Evolutionary conservation across 2,888 invertebrate species (phyloP), one percentile per base, ranked within the genome.

Genomic region (Lapara coniferarum): DNA sequence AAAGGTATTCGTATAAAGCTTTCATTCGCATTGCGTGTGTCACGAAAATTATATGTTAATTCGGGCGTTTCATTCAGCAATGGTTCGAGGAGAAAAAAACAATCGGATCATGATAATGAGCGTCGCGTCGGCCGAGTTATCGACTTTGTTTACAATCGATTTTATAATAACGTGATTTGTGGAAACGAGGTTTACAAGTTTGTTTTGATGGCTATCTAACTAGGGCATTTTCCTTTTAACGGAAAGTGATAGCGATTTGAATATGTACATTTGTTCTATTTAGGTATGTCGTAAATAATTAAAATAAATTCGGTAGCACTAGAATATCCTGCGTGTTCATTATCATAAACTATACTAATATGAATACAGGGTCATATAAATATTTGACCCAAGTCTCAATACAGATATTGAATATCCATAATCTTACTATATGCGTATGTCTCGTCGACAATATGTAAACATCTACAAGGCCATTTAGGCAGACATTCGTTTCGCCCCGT

Each of bases 41-140:
- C 70, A 70, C 66, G 70, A 71, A 72, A 71, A 71, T 69, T 66
- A 37, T 68, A 52, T 58, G 68, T 37, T 53, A 71, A 69, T 71
- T 70, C 58, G 46, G 46, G 37, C 58, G 37, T 51, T 69, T 66
- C 55, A 63, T 70, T 71, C 66, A 70, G 49, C 69, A 30, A 66
- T 56, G 69, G 16, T 53, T 19, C 16, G 6, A 71, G 68, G 67
- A 70, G 72, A 72, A 74, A 71, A 63, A 49, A 59, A 55, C 55
- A 55, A n/a, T 56, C 14, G 67, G 68, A 69, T 73, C 70, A 74
- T 52, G 70, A 19, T 68, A 58, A 74, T 72, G 46, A 25, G 14
- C 66, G 70, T 74, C 66, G 58, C 69, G 73, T 63, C 55, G 57
- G 56, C 25, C 1, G 10, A 19, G n/a, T 37, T 59, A 16, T 49